These are phyloP conservation scores for Amblyjoppa fuscipennis DNA, from an alignment of 2,888 invertebrate species.

Conservation along the genomic window DNA sequence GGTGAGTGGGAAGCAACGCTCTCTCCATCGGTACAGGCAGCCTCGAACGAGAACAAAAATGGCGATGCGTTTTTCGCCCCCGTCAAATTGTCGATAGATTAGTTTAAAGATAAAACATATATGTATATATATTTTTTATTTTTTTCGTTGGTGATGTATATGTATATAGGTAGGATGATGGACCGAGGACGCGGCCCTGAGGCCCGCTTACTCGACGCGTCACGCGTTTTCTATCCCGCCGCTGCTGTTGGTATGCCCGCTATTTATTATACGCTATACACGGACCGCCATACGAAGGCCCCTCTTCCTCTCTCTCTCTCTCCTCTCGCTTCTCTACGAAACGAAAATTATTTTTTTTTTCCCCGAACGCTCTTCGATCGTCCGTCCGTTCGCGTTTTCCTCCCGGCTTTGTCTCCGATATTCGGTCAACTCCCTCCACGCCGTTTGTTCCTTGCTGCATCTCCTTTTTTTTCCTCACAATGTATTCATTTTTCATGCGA, in stretches of 20 bases:
- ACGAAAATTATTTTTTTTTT: conserved; percentile 58
- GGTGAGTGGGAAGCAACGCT: conserved; percentile 35
- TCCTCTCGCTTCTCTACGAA: conserved; percentile 19
- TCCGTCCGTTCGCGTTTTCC: conserved; percentile 45
- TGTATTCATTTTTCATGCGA: conserved; percentile 56
- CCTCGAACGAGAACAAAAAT: conserved; percentile 77
- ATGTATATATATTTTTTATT: neutral
- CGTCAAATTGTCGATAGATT: conserved; percentile 85
- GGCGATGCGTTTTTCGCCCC: conserved; percentile 82
- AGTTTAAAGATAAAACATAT: conserved; percentile 81
- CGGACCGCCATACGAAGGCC: neutral
- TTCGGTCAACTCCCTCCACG: conserved; percentile 14
- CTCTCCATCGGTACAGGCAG: conserved; percentile 49
- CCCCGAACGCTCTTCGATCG: conserved; percentile 42
- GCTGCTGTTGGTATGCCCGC: neutral
- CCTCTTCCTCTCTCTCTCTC: no score
- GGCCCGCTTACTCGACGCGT: conserved; percentile 50
- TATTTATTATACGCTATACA: neutral
- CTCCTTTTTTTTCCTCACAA: neutral
- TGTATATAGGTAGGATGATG: conserved; percentile 6
- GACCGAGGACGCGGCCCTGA: conserved; percentile 21
- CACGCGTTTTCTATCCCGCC: conserved; percentile 24
- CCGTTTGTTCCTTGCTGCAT: conserved; percentile 25
- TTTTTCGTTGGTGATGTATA: neutral
- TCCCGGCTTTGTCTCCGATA: conserved; percentile 52